Evolutionary conservation across 2,797 vertebrate species (phyloP).

Genomic region (Diglossa cyanea): DNA sequence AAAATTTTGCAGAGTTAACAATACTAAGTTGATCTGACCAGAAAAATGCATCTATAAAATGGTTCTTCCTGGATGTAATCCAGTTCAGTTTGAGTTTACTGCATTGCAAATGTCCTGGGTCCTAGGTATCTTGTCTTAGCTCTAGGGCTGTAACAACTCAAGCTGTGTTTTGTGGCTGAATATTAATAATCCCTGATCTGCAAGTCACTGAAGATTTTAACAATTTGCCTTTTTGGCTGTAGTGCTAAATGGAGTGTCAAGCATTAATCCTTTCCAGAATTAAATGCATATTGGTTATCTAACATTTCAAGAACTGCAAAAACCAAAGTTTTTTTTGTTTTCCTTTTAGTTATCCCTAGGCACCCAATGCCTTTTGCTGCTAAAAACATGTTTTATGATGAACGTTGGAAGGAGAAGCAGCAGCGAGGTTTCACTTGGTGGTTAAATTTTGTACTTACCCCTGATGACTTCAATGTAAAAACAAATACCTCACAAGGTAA

Average conservation of each 20-base stretch:
- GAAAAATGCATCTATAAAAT: background rate
- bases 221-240: background rate
- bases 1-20: background rate
- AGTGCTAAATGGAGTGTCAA: background rate
- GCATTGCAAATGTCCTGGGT: background rate
- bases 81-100: background rate
- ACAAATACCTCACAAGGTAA: constrained; percentile 86
- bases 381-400: constrained; percentile 97
- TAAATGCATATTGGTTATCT: background rate
- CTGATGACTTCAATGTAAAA: constrained; percentile 91
- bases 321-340: background rate
- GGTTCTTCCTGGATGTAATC: background rate
- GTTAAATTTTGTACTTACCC: constrained; percentile 95
- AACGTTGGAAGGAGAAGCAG: constrained; percentile 96
- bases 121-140: background rate
- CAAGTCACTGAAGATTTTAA: background rate
- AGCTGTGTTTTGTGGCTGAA: background rate
- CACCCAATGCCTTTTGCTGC: constrained; percentile 95
- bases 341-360: constrained; percentile 84
- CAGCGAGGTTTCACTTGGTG: constrained; percentile 93
- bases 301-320: background rate
- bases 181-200: background rate
- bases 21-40: background rate
- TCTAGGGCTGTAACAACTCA: background rate
- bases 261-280: background rate